A percentile compares a stretch with the other conserved stretches of the same genome.
Conservation (phyloP, 2,797 vertebrate genomes). For the Chaunax sp. region DNA sequence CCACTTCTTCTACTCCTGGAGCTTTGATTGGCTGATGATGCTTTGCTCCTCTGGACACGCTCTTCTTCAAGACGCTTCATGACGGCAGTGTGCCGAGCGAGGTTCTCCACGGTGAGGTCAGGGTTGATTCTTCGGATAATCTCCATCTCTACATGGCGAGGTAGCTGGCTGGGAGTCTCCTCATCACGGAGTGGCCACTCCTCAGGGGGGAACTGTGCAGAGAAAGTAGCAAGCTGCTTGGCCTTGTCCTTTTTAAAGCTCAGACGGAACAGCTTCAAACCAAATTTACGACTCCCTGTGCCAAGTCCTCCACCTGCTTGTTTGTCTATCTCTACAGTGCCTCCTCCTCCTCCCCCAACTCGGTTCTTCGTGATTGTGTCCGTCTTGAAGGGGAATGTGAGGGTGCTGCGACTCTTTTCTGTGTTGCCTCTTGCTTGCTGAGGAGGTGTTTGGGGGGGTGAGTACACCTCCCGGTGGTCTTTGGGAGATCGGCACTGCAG, state of each 20-base stretch:
- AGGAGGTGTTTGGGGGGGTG: conserved; percentile 76
- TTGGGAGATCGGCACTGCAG: conserved; percentile 93
- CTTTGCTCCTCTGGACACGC: conserved; percentile 94
- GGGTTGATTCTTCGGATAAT: conserved; percentile 98
- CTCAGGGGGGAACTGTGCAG: conserved; percentile 97
- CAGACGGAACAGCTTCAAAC: conserved; percentile 95
- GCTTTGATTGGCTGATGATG: conserved; percentile 94
- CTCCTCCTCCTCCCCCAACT: conserved; percentile 80
- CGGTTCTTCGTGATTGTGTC: conserved; percentile 94
- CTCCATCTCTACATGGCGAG: conserved; percentile 96
- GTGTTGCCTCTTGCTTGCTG: conserved; percentile 78
- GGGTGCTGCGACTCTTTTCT: conserved; percentile 94
- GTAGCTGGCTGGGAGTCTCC: conserved; percentile 92
- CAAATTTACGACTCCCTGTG: conserved; percentile 92
- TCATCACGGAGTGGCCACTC: conserved; percentile 98
- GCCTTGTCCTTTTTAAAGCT: conserved; percentile 99
- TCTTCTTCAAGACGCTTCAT: conserved; percentile 99
- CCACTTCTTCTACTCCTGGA: conserved; percentile 93
- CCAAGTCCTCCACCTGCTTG: conserved; percentile 89
- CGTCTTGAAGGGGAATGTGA: conserved; percentile 95
- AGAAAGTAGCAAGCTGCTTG: conserved; percentile 96
- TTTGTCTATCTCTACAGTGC: conserved; percentile 76
- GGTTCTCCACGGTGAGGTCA: conserved; percentile 97
- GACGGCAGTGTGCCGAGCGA: conserved; percentile 96
- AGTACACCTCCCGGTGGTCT: conserved; percentile 90